Conservation (phyloP, 2,888 invertebrate genomes). For the Harmothoe impar region DNA sequence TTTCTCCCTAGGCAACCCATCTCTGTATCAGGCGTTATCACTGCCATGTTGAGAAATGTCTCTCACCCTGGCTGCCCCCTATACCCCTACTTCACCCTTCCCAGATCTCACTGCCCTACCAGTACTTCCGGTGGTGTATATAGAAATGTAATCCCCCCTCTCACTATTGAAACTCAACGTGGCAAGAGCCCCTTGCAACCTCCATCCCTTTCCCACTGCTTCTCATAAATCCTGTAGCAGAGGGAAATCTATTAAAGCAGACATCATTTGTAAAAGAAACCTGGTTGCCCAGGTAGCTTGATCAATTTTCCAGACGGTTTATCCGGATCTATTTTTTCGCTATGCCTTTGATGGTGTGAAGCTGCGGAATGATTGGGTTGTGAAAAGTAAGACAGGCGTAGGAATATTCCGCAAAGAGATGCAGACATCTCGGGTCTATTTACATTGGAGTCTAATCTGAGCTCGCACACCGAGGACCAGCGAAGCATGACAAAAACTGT, state of each 20-base stretch:
- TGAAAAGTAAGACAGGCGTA: conserved; percentile 8
- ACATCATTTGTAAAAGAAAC: conserved; percentile 16
- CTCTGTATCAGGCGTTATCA: neutral
- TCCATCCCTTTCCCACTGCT: no score
- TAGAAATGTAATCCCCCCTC: neutral
- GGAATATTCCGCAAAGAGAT: neutral
- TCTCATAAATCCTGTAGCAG: no score
- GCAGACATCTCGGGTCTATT: neutral
- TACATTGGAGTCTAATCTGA: conserved; percentile 9
- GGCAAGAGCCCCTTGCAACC: neutral
- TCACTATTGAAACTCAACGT: neutral
- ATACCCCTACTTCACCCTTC: neutral
- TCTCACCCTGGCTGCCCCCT: neutral
- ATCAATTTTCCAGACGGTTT: conserved; percentile 6
- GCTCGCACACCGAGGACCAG: neutral
- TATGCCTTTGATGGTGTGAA: neutral
- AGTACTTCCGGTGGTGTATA: neutral
- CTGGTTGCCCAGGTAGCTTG: neutral
- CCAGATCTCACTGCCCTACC: neutral
- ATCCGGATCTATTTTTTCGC: neutral
- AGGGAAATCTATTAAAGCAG: neutral
- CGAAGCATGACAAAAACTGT: neutral
- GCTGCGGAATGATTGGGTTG: conserved; percentile 13
- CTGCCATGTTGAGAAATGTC: neutral
- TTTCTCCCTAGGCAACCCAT: neutral